Evolutionary conservation across 1,140 invertebrate species (phyloP).

Genomic region (Hydropsyche tenuis): DNA sequence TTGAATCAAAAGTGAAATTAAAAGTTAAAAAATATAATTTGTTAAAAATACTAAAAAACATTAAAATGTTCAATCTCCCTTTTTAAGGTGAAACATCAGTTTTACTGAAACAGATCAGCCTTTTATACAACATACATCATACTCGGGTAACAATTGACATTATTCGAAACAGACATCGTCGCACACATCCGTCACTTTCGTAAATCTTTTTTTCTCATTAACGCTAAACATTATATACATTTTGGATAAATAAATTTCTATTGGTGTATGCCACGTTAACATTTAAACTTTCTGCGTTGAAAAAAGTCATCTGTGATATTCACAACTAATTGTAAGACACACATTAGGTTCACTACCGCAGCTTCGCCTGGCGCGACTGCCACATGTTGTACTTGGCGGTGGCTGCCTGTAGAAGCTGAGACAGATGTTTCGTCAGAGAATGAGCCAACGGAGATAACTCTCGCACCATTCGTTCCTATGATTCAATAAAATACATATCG

Average conservation of each 20-base stretch:
- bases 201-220: slow-evolving; percentile 6
- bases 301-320: background rate
- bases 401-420: slow-evolving; percentile 81
- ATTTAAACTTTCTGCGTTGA: background rate
- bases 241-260: slow-evolving; percentile 9
- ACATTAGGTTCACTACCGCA: slow-evolving; percentile 64
- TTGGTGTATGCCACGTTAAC: slow-evolving; percentile 8
- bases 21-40: slow-evolving; percentile 3
- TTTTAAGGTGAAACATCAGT: slow-evolving; percentile 12
- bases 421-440: slow-evolving; percentile 85
- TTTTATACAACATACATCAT: slow-evolving; percentile 3
- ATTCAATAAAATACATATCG: slow-evolving; percentile 36
- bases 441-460: slow-evolving; percentile 80
- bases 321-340: background rate
- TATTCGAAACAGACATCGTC: slow-evolving; percentile 2
- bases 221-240: slow-evolving; percentile 15
- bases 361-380: slow-evolving; percentile 78
- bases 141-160: slow-evolving; percentile 36
- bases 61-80: no score
- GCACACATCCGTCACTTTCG: slow-evolving; percentile 1
- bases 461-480: slow-evolving; percentile 77
- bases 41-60: background rate
- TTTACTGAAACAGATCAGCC: slow-evolving; percentile 33
- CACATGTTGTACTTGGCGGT: slow-evolving; percentile 83
- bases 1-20: background rate